phyloP scores from a whole-genome alignment of 2,113 vertebrate species.

The Labeo rohita region DNA sequence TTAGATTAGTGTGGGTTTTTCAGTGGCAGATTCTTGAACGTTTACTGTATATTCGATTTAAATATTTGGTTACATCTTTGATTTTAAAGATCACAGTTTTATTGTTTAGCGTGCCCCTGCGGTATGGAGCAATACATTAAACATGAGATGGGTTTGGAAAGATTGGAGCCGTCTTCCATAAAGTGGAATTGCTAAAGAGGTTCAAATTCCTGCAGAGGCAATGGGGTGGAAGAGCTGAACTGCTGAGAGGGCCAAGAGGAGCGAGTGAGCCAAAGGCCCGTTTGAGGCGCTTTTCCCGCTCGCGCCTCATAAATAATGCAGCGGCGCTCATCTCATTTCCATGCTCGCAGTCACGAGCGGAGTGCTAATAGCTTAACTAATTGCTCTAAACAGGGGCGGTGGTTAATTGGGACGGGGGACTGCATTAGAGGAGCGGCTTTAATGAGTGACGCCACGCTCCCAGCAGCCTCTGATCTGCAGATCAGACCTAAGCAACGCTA shows the following conservation, averaged over 20 bases:
- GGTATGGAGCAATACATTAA: slow-evolving; percentile 17
- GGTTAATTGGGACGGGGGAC: slow-evolving; percentile 45
- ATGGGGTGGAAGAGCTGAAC: slow-evolving; percentile 23
- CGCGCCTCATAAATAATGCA: slow-evolving; percentile 53
- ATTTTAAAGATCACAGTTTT: slow-evolving; percentile 35
- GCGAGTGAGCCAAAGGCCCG: slow-evolving; percentile 40
- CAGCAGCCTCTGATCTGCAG: slow-evolving; percentile 4
- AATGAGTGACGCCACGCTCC: slow-evolving; percentile 34
- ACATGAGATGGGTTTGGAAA: slow-evolving; percentile 16
- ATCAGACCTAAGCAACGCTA: background rate
- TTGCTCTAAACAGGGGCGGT: slow-evolving; percentile 49
- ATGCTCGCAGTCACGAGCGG: slow-evolving; percentile 42
- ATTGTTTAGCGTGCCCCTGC: background rate
- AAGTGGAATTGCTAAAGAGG: slow-evolving; percentile 43
- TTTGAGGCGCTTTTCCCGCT: slow-evolving; percentile 30
- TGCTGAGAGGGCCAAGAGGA: slow-evolving; percentile 39
- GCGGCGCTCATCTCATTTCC: slow-evolving; percentile 43
- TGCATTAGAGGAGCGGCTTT: slow-evolving; percentile 38
- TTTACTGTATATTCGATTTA: background rate
- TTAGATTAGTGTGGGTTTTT: background rate
- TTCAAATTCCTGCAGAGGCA: slow-evolving; percentile 42
- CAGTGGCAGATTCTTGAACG: background rate
- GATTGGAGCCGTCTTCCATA: background rate
- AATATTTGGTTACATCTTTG: background rate
- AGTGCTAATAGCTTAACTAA: slow-evolving; percentile 56